Percentiles rank a stretch among this genome's conserved stretches.
Conservation (phyloP, 2,113 vertebrate species). For the Malaclemys terrapin region DNA sequence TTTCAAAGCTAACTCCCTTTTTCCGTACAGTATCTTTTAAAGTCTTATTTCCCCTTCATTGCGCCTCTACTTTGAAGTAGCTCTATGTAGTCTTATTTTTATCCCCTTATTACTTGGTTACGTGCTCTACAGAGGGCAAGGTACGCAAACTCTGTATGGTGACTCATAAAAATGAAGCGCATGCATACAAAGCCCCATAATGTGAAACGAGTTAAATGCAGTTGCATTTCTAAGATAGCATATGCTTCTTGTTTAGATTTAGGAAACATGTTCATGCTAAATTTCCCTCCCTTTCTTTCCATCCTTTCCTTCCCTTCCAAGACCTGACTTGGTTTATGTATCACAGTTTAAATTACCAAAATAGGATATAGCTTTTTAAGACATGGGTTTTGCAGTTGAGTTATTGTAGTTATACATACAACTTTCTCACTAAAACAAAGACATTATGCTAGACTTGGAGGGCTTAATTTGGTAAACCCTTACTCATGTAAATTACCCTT, state of each 20-base stretch:
- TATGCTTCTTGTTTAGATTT: neutral
- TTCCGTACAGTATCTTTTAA: neutral
- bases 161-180: neutral
- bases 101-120: neutral
- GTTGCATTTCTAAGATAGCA: neutral
- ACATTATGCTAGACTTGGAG: neutral
- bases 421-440: neutral
- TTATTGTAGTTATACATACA: neutral
- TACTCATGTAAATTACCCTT: neutral
- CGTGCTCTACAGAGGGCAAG: neutral
- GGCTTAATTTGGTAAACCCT: neutral
- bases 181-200: neutral
- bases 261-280: neutral
- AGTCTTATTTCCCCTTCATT: neutral
- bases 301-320: neutral
- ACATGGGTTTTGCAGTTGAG: neutral
- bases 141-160: neutral
- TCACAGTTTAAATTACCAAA: neutral
- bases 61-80: neutral
- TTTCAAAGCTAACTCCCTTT: neutral
- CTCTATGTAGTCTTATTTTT: rapidly evolving
- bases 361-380: neutral
- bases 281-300: neutral
- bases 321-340: neutral
- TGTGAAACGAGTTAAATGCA: neutral